A percentile compares a stretch with the other conserved stretches of the same genome.
These are phyloP conservation scores for Amblyjoppa proteus DNA, from an alignment of 2,888 invertebrate species.

Conservation along the genomic window DNA sequence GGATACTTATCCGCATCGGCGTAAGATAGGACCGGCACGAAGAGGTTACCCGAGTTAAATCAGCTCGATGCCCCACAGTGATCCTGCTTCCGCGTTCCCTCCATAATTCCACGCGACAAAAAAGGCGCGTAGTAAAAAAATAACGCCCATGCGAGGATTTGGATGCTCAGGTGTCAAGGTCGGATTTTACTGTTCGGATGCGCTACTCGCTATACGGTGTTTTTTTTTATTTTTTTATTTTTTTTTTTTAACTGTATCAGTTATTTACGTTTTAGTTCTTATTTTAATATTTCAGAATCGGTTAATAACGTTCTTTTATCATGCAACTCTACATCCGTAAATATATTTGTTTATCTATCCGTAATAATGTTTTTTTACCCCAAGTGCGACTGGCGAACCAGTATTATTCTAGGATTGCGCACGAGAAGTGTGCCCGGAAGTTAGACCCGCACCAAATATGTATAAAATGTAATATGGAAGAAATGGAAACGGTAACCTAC, in stretches of 20 bases:
- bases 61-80: not conserved
- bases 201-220: not conserved
- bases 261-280: not conserved
- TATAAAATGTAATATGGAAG: too few species aligned
- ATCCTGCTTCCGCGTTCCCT: constrained; percentile 39
- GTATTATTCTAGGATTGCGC: too few species aligned
- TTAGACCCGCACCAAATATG: too few species aligned
- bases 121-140: not conserved
- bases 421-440: too few species aligned
- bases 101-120: constrained; percentile 34
- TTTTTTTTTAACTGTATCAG: not conserved
- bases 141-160: constrained; percentile 31
- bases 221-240: not conserved
- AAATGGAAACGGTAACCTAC: too few species aligned
- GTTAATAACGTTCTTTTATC: not conserved
- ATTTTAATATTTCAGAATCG: not conserved
- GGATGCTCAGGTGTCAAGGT: constrained; percentile 39
- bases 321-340: too few species aligned
- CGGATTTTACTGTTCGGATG: not conserved
- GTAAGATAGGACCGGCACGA: constrained; percentile 31
- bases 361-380: too few species aligned
- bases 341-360: too few species aligned
- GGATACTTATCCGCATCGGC: constrained; percentile 18
- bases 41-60: constrained; percentile 37
- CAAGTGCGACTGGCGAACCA: too few species aligned